These are phyloP conservation scores for Chouioia cunea DNA, from an alignment of 2,888 invertebrate species.

Conservation along the genomic window DNA sequence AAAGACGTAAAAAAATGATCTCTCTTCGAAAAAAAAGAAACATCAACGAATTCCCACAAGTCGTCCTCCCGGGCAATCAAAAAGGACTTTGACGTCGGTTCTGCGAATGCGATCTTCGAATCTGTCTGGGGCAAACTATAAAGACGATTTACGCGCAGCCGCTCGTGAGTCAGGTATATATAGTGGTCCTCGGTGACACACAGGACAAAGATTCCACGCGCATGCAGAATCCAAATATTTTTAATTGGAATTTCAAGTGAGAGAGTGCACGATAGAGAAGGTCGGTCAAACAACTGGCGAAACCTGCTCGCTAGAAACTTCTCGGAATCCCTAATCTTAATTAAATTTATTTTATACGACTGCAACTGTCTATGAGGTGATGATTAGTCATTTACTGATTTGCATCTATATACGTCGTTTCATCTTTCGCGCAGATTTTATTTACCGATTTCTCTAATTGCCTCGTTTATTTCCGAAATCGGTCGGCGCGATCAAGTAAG, in stretches of 20 bases:
- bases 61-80: constrained; percentile 1
- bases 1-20: background rate
- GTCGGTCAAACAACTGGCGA: constrained; percentile 20
- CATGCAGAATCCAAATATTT: constrained; percentile 49
- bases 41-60: constrained; percentile 19
- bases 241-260: constrained; percentile 59
- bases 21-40: background rate
- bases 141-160: constrained; percentile 37
- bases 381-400: too few species aligned
- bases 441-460: too few species aligned
- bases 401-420: too few species aligned
- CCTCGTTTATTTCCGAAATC: too few species aligned
- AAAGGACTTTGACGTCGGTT: constrained; percentile 27
- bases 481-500: too few species aligned
- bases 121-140: constrained; percentile 21
- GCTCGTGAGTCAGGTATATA: constrained; percentile 24
- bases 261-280: constrained; percentile 43
- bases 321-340: constrained; percentile 66
- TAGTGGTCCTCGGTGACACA: constrained; percentile 10
- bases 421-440: constrained; percentile 40
- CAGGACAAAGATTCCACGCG: constrained; percentile 22
- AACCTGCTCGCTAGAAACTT: constrained; percentile 57
- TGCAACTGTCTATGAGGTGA: constrained; percentile 38
- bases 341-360: constrained; percentile 65
- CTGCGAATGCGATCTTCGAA: constrained; percentile 27